phyloP scores from a whole-genome alignment of 2,888 invertebrate genomes.

The Elysia crispata region DNA sequence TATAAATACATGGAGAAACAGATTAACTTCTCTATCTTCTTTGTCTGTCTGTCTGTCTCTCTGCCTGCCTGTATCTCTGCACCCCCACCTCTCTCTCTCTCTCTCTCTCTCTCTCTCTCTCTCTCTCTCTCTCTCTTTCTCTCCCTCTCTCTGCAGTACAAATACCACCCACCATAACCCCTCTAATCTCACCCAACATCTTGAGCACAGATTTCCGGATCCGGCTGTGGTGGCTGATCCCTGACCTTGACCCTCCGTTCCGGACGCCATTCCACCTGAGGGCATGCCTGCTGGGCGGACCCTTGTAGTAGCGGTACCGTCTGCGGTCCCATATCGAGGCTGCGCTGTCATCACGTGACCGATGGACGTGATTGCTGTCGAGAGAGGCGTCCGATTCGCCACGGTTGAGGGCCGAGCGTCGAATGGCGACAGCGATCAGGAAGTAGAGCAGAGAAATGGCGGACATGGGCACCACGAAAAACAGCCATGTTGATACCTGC shows the following conservation, averaged over 20 bases:
- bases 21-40: neutral
- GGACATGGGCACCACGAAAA: slow-evolving; percentile 92
- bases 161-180: too few species aligned
- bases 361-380: slow-evolving; percentile 6
- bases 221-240: slow-evolving; percentile 61
- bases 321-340: too few species aligned
- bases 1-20: too few species aligned
- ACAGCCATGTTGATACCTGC: slow-evolving; percentile 84
- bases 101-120: slow-evolving; percentile 12
- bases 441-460: slow-evolving; percentile 88
- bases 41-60: slow-evolving; percentile 18
- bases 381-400: slow-evolving; percentile 58
- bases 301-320: slow-evolving; percentile 37
- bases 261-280: neutral
- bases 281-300: neutral
- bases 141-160: neutral
- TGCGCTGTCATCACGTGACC: neutral
- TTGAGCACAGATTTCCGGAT: slow-evolving; percentile 79
- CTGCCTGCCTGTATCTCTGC: slow-evolving; percentile 11
- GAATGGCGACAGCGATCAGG: slow-evolving; percentile 75
- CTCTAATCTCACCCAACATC: slow-evolving; percentile 81
- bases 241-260: slow-evolving; percentile 9
- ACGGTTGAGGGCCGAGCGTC: slow-evolving; percentile 60
- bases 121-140: neutral
- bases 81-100: neutral